phyloP scores from a whole-genome alignment of 2,113 vertebrate species.

The Silurus asotus region DNA sequence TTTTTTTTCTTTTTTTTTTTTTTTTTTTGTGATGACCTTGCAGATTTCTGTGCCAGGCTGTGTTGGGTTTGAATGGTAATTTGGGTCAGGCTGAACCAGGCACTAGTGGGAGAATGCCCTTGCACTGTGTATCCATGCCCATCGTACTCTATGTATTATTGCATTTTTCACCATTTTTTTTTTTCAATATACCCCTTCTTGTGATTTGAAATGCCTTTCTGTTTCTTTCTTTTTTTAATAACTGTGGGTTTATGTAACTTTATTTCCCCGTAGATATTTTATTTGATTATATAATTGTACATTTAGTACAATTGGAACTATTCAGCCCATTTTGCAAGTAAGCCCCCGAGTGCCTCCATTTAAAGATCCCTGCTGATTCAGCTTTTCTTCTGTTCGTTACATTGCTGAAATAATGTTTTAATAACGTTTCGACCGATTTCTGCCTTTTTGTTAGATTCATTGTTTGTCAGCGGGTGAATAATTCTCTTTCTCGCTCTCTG shows the following conservation, averaged over 20 bases:
- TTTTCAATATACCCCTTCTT: slow-evolving; percentile 18
- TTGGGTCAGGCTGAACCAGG: slow-evolving; percentile 55
- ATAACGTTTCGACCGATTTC: slow-evolving; percentile 4
- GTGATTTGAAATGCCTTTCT: slow-evolving; percentile 38
- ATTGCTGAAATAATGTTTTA: background rate
- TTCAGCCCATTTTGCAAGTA: background rate
- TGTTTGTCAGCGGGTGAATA: background rate
- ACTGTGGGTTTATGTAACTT: background rate
- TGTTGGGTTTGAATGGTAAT: slow-evolving; percentile 51
- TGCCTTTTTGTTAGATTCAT: slow-evolving; percentile 4
- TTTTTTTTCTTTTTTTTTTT: no score
- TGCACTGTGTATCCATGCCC: slow-evolving; percentile 7
- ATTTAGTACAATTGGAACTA: background rate
- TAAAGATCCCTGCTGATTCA: background rate
- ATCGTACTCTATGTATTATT: slow-evolving; percentile 8
- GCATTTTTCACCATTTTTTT: slow-evolving; percentile 13
- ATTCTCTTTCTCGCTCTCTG: background rate
- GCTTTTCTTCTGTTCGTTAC: slow-evolving; percentile 7
- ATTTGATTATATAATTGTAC: background rate
- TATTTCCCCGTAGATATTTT: background rate
- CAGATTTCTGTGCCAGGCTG: slow-evolving; percentile 54
- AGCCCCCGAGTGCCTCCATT: background rate
- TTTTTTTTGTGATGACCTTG: slow-evolving; percentile 64
- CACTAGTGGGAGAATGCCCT: slow-evolving; percentile 34
- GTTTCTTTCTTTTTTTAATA: slow-evolving; percentile 10